Evolutionary conservation across 1,140 invertebrate species (phyloP).

Genomic region (Ceratoteleas bidentatus): DNA sequence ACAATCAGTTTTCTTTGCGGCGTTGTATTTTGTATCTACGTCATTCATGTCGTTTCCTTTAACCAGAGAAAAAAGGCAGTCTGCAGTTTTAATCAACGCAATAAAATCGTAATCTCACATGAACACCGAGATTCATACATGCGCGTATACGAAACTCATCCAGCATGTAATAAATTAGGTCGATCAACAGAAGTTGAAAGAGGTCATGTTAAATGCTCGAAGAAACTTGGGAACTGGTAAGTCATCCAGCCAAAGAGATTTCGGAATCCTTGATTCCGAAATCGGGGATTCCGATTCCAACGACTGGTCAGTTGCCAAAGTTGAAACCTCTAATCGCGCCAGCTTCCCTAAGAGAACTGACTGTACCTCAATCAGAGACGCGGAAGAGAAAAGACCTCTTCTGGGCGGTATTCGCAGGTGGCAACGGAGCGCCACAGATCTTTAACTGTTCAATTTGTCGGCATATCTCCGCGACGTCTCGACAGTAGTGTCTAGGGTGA

Average conservation of each 20-base stretch:
- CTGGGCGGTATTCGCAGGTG: conserved; percentile 67
- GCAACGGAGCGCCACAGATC: conserved; percentile 73
- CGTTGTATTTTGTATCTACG: too few species aligned
- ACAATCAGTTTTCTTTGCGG: background rate
- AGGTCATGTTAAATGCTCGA: conserved; percentile 30
- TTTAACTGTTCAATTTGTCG: conserved; percentile 71
- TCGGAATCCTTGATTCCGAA: conserved; percentile 51
- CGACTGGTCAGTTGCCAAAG: conserved; percentile 58
- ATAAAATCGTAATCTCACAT: background rate
- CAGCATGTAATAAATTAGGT: conserved; percentile 1
- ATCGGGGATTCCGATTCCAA: too few species aligned
- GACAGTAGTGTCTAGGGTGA: conserved; percentile 43
- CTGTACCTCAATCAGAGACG: conserved; percentile 61
- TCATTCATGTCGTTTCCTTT: background rate
- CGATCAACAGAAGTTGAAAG: conserved; percentile 23
- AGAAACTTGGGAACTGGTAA: conserved; percentile 48
- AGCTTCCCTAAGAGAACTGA: conserved; percentile 55
- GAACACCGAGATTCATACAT: background rate
- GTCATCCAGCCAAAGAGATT: conserved; percentile 46
- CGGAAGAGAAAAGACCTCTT: conserved; percentile 19
- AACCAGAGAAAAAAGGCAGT: background rate
- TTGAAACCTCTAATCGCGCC: conserved; percentile 60
- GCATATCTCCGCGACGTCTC: conserved; percentile 52
- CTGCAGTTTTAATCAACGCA: background rate
- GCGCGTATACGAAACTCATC: background rate